A percentile compares a stretch with the other conserved stretches of the same genome.
Evolutionary conservation across 2,888 invertebrate species (phyloP).

Genomic region (Ormyrus nitidulus): DNA sequence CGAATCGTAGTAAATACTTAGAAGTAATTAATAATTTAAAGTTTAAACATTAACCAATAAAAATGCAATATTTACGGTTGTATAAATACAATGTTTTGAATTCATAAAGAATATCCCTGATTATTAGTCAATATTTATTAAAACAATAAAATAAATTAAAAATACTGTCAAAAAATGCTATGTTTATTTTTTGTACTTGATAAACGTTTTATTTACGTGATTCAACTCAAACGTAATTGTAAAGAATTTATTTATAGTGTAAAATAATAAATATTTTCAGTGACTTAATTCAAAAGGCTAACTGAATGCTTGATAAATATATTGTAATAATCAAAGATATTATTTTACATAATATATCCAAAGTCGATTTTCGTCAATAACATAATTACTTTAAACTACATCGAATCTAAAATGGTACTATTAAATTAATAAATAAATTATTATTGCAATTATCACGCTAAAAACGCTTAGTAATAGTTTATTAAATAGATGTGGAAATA

Average conservation of each 20-base stretch:
- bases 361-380: not conserved
- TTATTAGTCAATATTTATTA: no score
- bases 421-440: conserved; percentile 46
- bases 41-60: conserved; percentile 49
- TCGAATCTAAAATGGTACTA: conserved; percentile 24
- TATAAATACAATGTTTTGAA: no score
- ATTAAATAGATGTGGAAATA: conserved; percentile 30
- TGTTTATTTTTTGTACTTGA: no score
- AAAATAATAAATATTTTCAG: no score
- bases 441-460: conserved; percentile 44
- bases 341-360: not conserved
- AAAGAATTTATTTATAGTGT: no score
- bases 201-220: no score
- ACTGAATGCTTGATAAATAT: no score
- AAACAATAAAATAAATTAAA: no score
- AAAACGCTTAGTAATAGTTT: conserved; percentile 35
- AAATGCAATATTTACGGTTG: not conserved
- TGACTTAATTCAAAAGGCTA: no score
- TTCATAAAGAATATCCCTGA: no score
- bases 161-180: not conserved
- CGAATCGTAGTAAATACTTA: conserved; percentile 44
- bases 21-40: conserved; percentile 44
- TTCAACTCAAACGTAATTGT: no score
- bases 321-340: not conserved
- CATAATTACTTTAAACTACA: conserved; percentile 4